These are phyloP conservation scores for Epizoanthus rinbou DNA, from an alignment of 92 coral and sea anemone species.

Conservation along the genomic window DNA sequence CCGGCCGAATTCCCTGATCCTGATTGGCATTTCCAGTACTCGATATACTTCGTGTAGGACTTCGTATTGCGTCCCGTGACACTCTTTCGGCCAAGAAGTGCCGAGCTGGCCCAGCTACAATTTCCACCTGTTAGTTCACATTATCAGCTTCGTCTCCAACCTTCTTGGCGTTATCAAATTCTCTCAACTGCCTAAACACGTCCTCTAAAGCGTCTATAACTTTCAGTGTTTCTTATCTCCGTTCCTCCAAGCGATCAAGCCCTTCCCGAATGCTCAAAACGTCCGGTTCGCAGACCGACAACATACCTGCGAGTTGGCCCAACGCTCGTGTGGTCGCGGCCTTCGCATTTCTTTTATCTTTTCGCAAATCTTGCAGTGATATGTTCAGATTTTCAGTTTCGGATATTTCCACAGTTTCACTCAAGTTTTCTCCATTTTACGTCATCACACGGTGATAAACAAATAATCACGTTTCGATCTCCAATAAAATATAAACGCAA, in stretches of 20 bases:
- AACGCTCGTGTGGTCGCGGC: conserved; percentile 17
- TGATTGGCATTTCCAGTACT: background rate
- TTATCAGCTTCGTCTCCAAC: conserved; percentile 48
- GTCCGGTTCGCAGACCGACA: conserved; percentile 8
- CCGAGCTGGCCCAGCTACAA: conserved; percentile 33
- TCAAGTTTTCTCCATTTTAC: conserved; percentile 13
- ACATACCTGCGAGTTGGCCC: conserved; percentile 9
- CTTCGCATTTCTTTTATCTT: conserved; percentile 37
- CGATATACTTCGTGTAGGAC: conserved; percentile 17
- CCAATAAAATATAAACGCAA: conserved; percentile 4
- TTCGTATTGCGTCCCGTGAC: background rate
- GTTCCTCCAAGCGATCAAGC: conserved; percentile 29
- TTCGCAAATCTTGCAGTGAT: conserved; percentile 26
- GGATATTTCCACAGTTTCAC: background rate
- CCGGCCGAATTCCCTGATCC: conserved; percentile 1
- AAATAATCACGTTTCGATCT: background rate
- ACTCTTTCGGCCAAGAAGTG: background rate
- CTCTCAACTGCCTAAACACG: conserved; percentile 25
- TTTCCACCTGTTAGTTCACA: conserved; percentile 33
- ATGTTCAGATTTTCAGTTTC: conserved; percentile 14
- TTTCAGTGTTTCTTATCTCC: conserved; percentile 23
- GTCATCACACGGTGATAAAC: background rate
- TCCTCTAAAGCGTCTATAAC: conserved; percentile 38
- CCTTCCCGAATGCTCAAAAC: conserved; percentile 16
- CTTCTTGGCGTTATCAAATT: conserved; percentile 20